Evolutionary conservation across 2,797 vertebrate species (phyloP), one percentile per base, ranked within the genome.

Genomic region (Ceyx erithaca): DNA sequence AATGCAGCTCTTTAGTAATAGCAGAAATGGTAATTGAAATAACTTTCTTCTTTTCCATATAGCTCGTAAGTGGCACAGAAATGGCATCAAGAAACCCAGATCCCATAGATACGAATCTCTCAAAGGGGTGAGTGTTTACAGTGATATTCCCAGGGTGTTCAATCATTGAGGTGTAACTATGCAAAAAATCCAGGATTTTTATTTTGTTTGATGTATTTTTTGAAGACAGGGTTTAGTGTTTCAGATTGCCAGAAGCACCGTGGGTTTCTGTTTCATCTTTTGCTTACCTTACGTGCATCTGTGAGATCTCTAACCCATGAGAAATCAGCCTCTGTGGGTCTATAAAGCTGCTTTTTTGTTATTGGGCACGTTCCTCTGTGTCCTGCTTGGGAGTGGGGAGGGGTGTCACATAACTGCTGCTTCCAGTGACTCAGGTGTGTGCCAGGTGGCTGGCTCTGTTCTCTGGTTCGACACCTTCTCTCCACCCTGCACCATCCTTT

Each of bases 41-140:
- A 30, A 17, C 75, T 70, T 59, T 51, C 6, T 68, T 1, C 0
- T 94, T 14, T 80, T 68, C 49, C 25, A 3, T 35, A 2, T 89
- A 99, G 99, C 99, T 70, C 98, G 99, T 51, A 99, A 99, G 95
- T 98, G 98, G 98, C 99, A 99, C 97, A 98, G 99, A 92, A 99
- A 99, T 66, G 99, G 99, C 93, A 99, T 99, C 97, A 99, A 99
- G 98, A 99, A 99, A 95, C 99, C 99, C 54, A 97, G 95, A 37
- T 98, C 98, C 43, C 81, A 99, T 2, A 98, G 99, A 90, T 99
- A 99, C 0, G 99, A 99, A 80, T 99, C 99, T 72, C 96, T 99
- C 80, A 99, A 99, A 87, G 99, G 99, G 98, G 99, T 99, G 96
- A 98, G 98, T 98, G 15, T 88, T 19, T 58, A 70, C 49, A 0